Evolutionary conservation across 2,797 vertebrate species (phyloP).

Genomic region (Streptopelia turtur): DNA sequence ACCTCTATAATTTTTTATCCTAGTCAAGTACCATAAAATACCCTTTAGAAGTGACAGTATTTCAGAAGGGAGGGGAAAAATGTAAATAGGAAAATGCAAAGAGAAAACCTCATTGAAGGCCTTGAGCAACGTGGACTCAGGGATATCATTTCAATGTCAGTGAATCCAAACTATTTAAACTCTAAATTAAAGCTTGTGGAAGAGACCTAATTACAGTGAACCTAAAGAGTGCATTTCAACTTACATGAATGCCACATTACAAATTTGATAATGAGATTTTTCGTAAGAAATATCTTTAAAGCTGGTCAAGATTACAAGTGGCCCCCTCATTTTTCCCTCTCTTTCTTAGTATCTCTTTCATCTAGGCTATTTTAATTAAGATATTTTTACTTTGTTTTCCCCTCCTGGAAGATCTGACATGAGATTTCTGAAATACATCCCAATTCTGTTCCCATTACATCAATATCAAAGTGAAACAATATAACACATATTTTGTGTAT

Average conservation of each 20-base stretch:
- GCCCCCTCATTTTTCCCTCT: background rate
- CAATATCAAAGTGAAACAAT: background rate
- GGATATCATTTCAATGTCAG: background rate
- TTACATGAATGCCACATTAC: background rate
- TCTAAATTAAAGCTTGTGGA: background rate
- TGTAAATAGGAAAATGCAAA: background rate
- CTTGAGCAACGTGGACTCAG: background rate
- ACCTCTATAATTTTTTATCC: background rate
- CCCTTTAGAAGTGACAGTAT: background rate
- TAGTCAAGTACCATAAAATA: background rate
- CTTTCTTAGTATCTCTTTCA: background rate
- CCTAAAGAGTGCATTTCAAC: background rate
- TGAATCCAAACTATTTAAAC: background rate
- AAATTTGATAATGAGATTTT: background rate
- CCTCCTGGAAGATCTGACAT: background rate
- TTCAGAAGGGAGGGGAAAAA: background rate
- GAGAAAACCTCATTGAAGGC: fast-evolving
- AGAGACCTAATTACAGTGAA: background rate
- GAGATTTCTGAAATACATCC: background rate
- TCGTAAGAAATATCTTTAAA: background rate
- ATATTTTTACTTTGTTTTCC: background rate
- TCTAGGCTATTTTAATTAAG: background rate
- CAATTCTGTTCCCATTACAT: background rate
- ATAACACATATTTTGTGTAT: background rate
- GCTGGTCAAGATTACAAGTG: background rate